Conservation (phyloP, 2,113 vertebrate species). For the Gymnocephalus cernua region DNA sequence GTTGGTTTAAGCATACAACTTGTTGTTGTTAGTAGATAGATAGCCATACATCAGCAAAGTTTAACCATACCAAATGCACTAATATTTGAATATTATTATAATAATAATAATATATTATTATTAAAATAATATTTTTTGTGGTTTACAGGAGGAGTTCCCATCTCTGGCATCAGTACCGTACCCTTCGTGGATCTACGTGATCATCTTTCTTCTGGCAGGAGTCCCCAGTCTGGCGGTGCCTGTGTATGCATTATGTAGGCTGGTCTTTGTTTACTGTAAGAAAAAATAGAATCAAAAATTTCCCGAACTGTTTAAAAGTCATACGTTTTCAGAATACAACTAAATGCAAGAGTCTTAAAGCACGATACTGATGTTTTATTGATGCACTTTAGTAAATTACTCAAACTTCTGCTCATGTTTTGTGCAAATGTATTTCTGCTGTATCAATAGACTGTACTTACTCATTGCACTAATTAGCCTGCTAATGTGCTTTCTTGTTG, state of each 20-base stretch:
- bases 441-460: background rate
- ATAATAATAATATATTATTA: too few species aligned
- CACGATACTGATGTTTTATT: background rate
- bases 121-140: background rate
- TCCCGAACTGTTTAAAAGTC: background rate
- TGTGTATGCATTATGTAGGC: slow-evolving; percentile 82
- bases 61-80: background rate
- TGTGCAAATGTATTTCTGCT: background rate
- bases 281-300: slow-evolving; percentile 27
- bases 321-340: background rate
- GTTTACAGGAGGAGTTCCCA: slow-evolving; percentile 87
- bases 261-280: slow-evolving; percentile 70
- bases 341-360: background rate
- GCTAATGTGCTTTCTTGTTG: background rate
- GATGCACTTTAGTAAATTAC: background rate
- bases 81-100: too few species aligned
- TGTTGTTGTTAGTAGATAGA: background rate
- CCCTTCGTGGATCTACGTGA: slow-evolving; percentile 86
- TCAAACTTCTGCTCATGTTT: background rate
- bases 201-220: slow-evolving; percentile 90
- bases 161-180: slow-evolving; percentile 78
- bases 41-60: background rate
- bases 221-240: slow-evolving; percentile 88
- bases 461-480: background rate
- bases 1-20: too few species aligned